Evolutionary conservation across 2,888 invertebrate species (phyloP), one percentile per base, ranked within the genome.

Genomic region (Biston betularia): DNA sequence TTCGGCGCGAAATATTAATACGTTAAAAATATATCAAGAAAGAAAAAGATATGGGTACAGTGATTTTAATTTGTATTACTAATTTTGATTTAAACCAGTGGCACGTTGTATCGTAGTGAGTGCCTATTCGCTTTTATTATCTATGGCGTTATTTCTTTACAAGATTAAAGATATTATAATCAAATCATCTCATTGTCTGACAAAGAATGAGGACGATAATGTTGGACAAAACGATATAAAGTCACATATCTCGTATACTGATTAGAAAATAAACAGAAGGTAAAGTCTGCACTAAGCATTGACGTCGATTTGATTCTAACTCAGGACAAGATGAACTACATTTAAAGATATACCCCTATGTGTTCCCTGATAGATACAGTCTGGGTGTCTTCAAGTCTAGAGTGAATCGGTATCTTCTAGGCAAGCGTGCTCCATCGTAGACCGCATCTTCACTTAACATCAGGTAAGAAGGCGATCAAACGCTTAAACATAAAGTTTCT

Each of bases 141-240:
- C 8, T 50, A 50, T 8, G 8, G n/a, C 8, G 33, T 34, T 50
- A 50, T 50, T 34, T 34, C 33, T 12, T 50, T 50, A 33, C 52
- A 44, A 57, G 57, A 63, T 57, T 52, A 33, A 45, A 38, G 14
- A 38, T 57, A 45, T 9, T 42, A 42, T 1, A 10, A 50, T 60
- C 44, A 45, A 45, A 11, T 9, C 42, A 34, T 57, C 38, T 33
- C 40, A 65, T 65, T 65, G 65, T 65, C 54, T 12, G 14, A 8
- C 40, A 14, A 14, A 58, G 49, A 65, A 50, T 46, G 65, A 60
- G 60, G 60, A 0, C 54, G 38, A 15, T 15, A 49, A 65, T 53
- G 46, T 38, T 11, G 40, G 7, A 49, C n/a, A 46, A 15, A 58
- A 53, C 42, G 42, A 33, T 50, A 50, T 15, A 12, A 24, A 42